Evolutionary conservation across 2,888 invertebrate species (phyloP).

Genomic region (Drosophila emarginata): DNA sequence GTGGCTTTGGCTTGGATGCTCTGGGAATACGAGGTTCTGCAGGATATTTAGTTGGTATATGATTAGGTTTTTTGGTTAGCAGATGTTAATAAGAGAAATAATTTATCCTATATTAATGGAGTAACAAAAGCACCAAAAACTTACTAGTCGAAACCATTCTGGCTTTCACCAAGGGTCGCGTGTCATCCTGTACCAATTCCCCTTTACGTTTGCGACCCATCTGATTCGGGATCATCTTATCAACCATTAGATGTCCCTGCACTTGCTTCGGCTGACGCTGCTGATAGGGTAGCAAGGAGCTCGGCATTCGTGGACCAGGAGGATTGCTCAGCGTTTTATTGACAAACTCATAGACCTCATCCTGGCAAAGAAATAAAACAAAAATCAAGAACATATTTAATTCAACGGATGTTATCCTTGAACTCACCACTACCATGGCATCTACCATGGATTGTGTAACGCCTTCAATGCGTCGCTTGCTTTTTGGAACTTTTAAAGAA

Average conservation of each 20-base stretch:
- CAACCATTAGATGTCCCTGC: slow-evolving; percentile 49
- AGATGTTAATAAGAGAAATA: slow-evolving; percentile 9
- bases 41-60: slow-evolving; percentile 3
- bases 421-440: slow-evolving; percentile 86
- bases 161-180: slow-evolving; percentile 77
- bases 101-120: slow-evolving; percentile 2
- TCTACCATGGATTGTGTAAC: slow-evolving; percentile 92
- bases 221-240: slow-evolving; percentile 7
- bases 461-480: slow-evolving; percentile 88
- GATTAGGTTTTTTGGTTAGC: slow-evolving; percentile 2
- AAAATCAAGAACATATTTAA: too few species aligned
- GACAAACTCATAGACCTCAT: slow-evolving; percentile 87
- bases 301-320: slow-evolving; percentile 82
- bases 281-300: slow-evolving; percentile 57
- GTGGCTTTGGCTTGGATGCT: slow-evolving; percentile 60
- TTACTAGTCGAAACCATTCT: slow-evolving; percentile 69
- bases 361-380: slow-evolving; percentile 78
- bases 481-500: slow-evolving; percentile 87
- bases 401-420: too few species aligned
- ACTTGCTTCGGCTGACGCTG: slow-evolving; percentile 51
- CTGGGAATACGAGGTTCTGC: slow-evolving; percentile 45
- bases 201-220: slow-evolving; percentile 83
- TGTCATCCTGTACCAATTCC: slow-evolving; percentile 82
- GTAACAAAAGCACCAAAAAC: slow-evolving; percentile 26
- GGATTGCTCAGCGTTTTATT: slow-evolving; percentile 85